Conservation (phyloP, 2,888 invertebrate genomes). For the Troides aeacus region DNA sequence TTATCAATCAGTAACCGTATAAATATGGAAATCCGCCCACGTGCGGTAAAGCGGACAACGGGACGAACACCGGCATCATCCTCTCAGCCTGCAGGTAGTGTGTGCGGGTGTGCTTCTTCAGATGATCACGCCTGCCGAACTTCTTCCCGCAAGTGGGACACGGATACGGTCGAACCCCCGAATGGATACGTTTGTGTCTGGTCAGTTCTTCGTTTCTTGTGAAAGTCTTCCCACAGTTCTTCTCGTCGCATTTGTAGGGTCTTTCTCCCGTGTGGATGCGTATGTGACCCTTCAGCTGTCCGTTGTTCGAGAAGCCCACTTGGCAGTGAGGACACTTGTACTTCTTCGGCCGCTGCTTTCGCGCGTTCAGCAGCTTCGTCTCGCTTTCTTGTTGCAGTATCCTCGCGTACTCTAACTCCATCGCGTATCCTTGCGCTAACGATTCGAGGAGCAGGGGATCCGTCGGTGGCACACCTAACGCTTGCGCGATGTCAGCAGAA, state of each 20-base stretch:
- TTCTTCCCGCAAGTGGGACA: slow-evolving; percentile 94
- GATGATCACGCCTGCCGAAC: slow-evolving; percentile 95
- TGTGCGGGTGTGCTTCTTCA: slow-evolving; percentile 95
- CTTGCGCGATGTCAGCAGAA: slow-evolving; percentile 70
- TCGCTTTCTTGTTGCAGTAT: slow-evolving; percentile 86
- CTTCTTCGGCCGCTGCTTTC: slow-evolving; percentile 92
- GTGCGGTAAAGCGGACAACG: slow-evolving; percentile 76
- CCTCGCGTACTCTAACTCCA: slow-evolving; percentile 85
- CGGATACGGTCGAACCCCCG: slow-evolving; percentile 91
- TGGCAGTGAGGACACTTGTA: slow-evolving; percentile 95
- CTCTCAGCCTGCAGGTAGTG: slow-evolving; percentile 84
- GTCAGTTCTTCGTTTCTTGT: slow-evolving; percentile 95
- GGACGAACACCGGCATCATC: slow-evolving; percentile 82
- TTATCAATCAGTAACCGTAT: slow-evolving; percentile 71
- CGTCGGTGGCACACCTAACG: slow-evolving; percentile 68
- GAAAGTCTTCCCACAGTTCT: slow-evolving; percentile 92
- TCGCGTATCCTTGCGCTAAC: slow-evolving; percentile 78
- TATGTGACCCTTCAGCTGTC: slow-evolving; percentile 94
- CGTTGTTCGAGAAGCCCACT: slow-evolving; percentile 96
- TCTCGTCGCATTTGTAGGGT: slow-evolving; percentile 92
- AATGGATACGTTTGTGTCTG: slow-evolving; percentile 94
- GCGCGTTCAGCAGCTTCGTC: slow-evolving; percentile 82
- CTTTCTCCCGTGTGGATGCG: slow-evolving; percentile 95
- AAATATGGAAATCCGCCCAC: slow-evolving; percentile 71
- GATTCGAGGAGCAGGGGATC: slow-evolving; percentile 75